Conservation (phyloP, 1,140 invertebrate species). For the Olivierus martensii region DNA sequence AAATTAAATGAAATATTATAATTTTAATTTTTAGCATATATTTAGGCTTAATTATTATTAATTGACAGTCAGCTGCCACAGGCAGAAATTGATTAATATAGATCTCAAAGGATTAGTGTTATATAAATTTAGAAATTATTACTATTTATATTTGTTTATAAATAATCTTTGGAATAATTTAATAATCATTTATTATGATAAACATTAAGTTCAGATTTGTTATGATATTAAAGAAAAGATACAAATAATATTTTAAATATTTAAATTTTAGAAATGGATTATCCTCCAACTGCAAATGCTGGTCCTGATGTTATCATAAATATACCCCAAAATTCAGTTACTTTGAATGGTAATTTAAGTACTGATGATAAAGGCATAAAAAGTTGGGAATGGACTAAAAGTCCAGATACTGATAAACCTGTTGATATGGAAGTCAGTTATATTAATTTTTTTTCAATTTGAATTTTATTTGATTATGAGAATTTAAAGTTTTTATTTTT, state of each 20-base stretch:
- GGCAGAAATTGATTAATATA: too few relatives aligned
- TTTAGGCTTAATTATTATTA: too few relatives aligned
- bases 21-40: too few relatives aligned
- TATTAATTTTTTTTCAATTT: constrained; percentile 5
- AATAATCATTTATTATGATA: too few relatives aligned
- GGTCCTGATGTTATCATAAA: constrained; percentile 80
- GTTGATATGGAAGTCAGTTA: constrained; percentile 67
- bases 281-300: constrained; percentile 88
- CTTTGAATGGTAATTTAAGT: constrained; percentile 74
- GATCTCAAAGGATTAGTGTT: too few relatives aligned
- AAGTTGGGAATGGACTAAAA: constrained; percentile 89
- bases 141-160: too few relatives aligned
- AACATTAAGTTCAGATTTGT: too few relatives aligned
- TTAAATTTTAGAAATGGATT: constrained; percentile 52
- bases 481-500: neutral
- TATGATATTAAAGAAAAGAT: too few relatives aligned
- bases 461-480: neutral
- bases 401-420: constrained; percentile 58
- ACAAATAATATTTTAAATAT: neutral
- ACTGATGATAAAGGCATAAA: constrained; percentile 85
- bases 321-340: constrained; percentile 69
- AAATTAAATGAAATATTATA: too few relatives aligned
- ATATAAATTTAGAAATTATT: too few relatives aligned
- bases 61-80: too few relatives aligned
- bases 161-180: too few relatives aligned